phyloP scores from a whole-genome alignment of 2,888 invertebrate genomes.

The Pseudolycoriella hygida region DNA sequence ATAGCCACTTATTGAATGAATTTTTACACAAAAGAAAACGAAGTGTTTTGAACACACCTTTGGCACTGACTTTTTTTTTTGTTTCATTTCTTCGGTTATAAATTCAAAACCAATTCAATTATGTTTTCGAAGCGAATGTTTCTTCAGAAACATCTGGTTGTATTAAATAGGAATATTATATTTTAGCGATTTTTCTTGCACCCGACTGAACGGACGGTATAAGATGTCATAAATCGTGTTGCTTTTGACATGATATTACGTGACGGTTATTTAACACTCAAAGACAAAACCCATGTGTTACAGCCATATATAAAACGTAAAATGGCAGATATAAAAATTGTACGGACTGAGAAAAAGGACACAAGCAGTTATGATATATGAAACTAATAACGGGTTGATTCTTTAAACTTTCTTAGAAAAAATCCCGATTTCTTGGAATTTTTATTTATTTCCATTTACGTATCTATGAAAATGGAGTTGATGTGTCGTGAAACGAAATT shows the following conservation, averaged over 20 bases:
- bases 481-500: too few species aligned
- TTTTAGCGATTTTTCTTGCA: conserved; percentile 6
- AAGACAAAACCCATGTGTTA: neutral
- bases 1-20: too few species aligned
- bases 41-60: too few species aligned
- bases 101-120: conserved; percentile 1
- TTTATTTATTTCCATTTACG: too few species aligned
- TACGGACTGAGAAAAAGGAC: too few species aligned
- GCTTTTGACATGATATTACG: conserved; percentile 9
- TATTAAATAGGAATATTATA: neutral
- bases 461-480: too few species aligned
- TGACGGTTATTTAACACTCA: conserved; percentile 7
- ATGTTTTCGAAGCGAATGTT: neutral
- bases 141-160: neutral
- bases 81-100: neutral
- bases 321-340: neutral
- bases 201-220: conserved; percentile 5
- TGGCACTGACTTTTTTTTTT: neutral
- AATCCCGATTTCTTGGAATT: neutral
- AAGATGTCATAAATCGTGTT: conserved; percentile 7
- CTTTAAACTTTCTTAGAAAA: neutral
- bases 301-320: neutral
- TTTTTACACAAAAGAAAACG: too few species aligned
- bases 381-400: neutral
- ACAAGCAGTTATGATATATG: neutral